These are phyloP conservation scores for Rhabditoides inermis DNA, from an alignment of 2,888 invertebrate genomes.

Conservation along the genomic window DNA sequence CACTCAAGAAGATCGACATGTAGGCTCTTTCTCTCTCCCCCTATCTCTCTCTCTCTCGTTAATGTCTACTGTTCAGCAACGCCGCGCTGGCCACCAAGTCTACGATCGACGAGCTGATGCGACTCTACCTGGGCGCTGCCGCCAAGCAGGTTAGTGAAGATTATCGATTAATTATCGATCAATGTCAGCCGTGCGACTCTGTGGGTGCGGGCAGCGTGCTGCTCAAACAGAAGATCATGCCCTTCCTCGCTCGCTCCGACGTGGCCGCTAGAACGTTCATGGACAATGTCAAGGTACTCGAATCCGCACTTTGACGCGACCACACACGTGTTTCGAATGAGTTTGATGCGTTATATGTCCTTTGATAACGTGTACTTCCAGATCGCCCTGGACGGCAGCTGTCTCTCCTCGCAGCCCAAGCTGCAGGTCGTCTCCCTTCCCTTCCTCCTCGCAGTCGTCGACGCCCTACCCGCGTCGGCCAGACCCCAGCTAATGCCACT, in stretches of 20 bases:
- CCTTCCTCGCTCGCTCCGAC: constrained; percentile 17
- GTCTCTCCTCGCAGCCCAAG: background rate
- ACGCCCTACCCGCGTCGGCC: constrained; percentile 18
- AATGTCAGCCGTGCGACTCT: no score
- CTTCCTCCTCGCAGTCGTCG: constrained; percentile 16
- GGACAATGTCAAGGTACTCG: constrained; percentile 22
- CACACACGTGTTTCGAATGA: background rate
- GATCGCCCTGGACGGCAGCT: constrained; percentile 17
- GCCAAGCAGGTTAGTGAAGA: no score
- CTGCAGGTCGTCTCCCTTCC: constrained; percentile 11
- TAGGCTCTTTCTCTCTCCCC: constrained; percentile 1
- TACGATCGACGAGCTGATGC: constrained; percentile 16
- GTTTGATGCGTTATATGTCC: background rate
- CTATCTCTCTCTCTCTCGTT: no score
- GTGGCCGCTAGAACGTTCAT: constrained; percentile 21
- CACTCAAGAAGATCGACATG: constrained; percentile 23
- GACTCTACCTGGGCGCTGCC: constrained; percentile 17
- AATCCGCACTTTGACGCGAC: background rate
- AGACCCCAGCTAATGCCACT: constrained; percentile 11
- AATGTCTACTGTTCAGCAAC: no score
- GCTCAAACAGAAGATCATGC: constrained; percentile 11
- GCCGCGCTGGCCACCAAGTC: no score
- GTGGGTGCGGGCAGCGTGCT: background rate
- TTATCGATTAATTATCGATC: no score
- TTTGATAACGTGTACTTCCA: background rate